These are phyloP conservation scores for Dryoscopus gambensis DNA, from an alignment of 2,113 vertebrate species.

Conservation along the genomic window DNA sequence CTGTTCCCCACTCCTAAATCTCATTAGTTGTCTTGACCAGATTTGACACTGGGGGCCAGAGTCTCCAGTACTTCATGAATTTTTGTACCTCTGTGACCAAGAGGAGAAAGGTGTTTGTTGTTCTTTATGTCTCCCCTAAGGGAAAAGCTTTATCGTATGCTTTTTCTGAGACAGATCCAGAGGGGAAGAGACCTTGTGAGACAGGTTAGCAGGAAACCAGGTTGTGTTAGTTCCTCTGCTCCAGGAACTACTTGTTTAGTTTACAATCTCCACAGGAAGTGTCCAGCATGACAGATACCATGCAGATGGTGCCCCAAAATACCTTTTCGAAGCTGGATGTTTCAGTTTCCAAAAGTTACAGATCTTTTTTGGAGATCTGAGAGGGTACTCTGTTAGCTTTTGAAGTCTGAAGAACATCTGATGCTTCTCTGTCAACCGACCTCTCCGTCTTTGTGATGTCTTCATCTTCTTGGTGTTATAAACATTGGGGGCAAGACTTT, in stretches of 20 bases:
- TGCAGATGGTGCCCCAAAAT: background rate
- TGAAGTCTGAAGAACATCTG: background rate
- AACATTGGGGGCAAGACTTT: background rate
- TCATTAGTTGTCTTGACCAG: background rate
- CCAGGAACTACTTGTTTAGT: conserved; percentile 1
- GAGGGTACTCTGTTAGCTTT: background rate
- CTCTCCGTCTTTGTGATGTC: background rate
- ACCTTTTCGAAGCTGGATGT: background rate
- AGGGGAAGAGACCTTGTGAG: background rate
- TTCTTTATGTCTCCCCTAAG: background rate
- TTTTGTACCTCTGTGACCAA: background rate
- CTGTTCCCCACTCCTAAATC: conserved; percentile 1
- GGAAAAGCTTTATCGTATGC: background rate
- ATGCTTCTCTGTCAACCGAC: background rate
- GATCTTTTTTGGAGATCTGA: background rate
- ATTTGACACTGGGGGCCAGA: background rate
- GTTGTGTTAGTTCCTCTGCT: conserved; percentile 1
- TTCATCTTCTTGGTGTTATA: background rate
- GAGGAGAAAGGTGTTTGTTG: background rate
- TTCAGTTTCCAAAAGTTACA: background rate
- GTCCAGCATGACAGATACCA: background rate
- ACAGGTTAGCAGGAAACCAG: conserved; percentile 48
- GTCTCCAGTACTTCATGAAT: background rate
- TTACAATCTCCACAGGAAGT: background rate
- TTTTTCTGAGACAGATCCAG: background rate